Evolutionary conservation across 2,888 invertebrate species (phyloP), one percentile per base, ranked within the genome.

Genomic region (Sphinx pinastri): DNA sequence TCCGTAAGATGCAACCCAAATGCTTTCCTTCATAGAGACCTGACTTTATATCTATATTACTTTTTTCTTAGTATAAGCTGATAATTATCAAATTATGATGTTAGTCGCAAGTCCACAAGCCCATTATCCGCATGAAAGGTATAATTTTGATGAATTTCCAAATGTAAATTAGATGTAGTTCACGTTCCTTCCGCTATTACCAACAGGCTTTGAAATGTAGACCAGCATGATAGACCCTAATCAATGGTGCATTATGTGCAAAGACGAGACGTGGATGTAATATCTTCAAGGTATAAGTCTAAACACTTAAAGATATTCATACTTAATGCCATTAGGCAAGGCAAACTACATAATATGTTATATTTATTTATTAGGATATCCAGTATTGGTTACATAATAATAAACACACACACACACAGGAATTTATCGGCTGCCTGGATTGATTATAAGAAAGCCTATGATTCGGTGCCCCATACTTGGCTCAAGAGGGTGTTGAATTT

Each of bases 81-180:
- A 63, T 47, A 16, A 45, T 47, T 0, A 59, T 38, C 8, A 25
- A 16, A 45, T 47, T 47, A 45, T 14, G n/a, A 16, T 47, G 45
- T 1, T n/a, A 58, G 38, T 54, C 58, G 70, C 13, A 19, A 59
- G 70, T 67, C 51, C 59, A 25, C 70, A 31, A 51, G 13, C 19
- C 57, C 6, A n/a, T 16, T 14, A 16, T 19, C 52, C 52, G 52
- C 67, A 67, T 19, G 52, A 59, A 67, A 45, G 73, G 68, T 60
- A 58, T 70, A 72, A 74, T 72, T 68, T 71, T 67, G 67, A 71
- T 70, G 70, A 70, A 74, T 71, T 71, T 68, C 68, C 58, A 69
- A 73, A 74, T 71, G 68, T 69, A 68, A 55, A 73, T 73, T 55
- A 68, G 68, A 60, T 59, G 58, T 68, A 70, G 51, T 58, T 57